phyloP scores from a whole-genome alignment of 2,113 vertebrate species.

The Gasterosteus nipponicus region DNA sequence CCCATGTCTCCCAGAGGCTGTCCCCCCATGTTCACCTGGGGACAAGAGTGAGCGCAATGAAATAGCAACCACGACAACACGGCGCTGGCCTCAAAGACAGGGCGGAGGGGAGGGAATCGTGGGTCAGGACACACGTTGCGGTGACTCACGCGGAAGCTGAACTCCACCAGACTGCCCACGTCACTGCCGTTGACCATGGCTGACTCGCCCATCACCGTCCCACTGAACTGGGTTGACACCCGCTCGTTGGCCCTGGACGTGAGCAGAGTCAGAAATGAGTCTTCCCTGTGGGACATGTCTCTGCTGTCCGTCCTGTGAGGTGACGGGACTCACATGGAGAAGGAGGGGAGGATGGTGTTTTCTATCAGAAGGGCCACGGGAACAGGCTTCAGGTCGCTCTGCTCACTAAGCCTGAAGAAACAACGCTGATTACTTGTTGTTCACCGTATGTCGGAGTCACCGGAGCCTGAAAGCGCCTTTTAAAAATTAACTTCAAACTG shows the following conservation, averaged over 20 bases:
- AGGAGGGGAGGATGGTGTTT: slow-evolving; percentile 83
- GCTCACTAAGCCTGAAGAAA: slow-evolving; percentile 86
- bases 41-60: too few species aligned
- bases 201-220: slow-evolving; percentile 89
- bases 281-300: neutral
- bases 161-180: slow-evolving; percentile 89
- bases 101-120: slow-evolving; percentile 57
- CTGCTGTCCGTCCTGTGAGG: neutral
- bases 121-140: slow-evolving; percentile 30
- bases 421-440: neutral
- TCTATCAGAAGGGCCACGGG: slow-evolving; percentile 83
- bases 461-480: neutral
- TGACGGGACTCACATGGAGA: slow-evolving; percentile 82
- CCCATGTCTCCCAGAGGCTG: slow-evolving; percentile 84
- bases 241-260: slow-evolving; percentile 40
- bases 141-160: slow-evolving; percentile 86
- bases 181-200: slow-evolving; percentile 89
- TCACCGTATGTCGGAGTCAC: neutral
- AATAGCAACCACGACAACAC: too few species aligned
- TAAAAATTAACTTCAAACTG: neutral
- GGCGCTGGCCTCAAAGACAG: slow-evolving; percentile 45
- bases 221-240: slow-evolving; percentile 85
- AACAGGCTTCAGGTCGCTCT: slow-evolving; percentile 83
- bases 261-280: slow-evolving; percentile 6
- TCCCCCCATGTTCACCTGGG: slow-evolving; percentile 83